phyloP scores from a whole-genome alignment of 2,113 vertebrate species.

The Chamaea fasciata region DNA sequence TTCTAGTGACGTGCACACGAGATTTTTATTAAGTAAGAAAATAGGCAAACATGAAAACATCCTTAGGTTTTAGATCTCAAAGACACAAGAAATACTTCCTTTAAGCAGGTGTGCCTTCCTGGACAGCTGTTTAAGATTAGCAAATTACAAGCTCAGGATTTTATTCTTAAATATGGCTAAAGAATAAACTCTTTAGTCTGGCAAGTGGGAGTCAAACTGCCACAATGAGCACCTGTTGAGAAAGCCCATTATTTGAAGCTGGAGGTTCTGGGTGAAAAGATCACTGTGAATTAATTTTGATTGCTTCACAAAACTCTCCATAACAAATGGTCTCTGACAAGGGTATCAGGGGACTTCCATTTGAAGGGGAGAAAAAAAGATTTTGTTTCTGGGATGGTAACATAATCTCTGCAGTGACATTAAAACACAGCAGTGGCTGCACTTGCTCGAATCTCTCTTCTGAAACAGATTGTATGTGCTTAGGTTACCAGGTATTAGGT shows the following conservation, averaged over 20 bases:
- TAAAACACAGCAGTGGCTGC: constrained; percentile 80
- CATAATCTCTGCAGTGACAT: constrained; percentile 86
- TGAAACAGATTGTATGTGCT: constrained; percentile 81
- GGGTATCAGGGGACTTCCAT: constrained; percentile 68
- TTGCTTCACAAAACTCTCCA: constrained; percentile 72
- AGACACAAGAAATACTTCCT: background rate
- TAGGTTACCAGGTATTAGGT: constrained; percentile 84
- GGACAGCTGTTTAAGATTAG: constrained; percentile 70
- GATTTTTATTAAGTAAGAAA: background rate
- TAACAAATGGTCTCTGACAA: constrained; percentile 67
- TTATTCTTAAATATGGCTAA: constrained; percentile 63
- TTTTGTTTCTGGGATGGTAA: constrained; percentile 86
- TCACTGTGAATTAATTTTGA: constrained; percentile 75
- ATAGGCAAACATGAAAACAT: background rate
- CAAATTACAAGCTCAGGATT: constrained; percentile 68
- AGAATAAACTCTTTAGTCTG: constrained; percentile 75
- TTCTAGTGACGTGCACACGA: background rate
- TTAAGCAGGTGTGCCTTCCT: constrained; percentile 65
- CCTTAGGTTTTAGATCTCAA: background rate
- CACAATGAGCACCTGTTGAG: constrained; percentile 74
- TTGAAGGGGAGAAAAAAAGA: constrained; percentile 57
- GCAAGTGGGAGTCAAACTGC: constrained; percentile 71
- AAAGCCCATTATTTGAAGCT: constrained; percentile 76
- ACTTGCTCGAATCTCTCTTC: constrained; percentile 75
- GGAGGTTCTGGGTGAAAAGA: constrained; percentile 68